Evolutionary conservation across 2,797 vertebrate genomes (phyloP), one percentile per base, ranked within the genome.

Genomic region (Pangasius macronema): DNA sequence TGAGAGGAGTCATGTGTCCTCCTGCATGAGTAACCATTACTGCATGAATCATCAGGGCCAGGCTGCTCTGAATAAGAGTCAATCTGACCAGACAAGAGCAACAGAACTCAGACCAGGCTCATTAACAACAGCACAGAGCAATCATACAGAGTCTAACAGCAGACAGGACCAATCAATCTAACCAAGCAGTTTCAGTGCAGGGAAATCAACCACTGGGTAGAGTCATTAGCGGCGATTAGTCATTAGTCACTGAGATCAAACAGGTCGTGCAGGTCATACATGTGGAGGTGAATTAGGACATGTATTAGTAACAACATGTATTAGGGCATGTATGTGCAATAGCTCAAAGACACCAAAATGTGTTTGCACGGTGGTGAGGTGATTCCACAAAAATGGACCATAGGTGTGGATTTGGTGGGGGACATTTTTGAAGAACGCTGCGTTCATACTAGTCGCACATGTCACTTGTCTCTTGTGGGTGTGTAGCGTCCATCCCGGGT

Each of bases 1-100:
- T 90, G 87, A 92, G 88, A 91, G 89, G 82, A 92, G 85, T 89
- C 85, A 79, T 91, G 91, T 91, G 93, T 82, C 87, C 85, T 87
- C 72, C 86, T 89, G 89, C 88, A 88, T 18, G 83, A 92, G 89
- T 75, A 86, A 85, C 73, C 82, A 87, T 82, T 72, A 84, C 86
- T 53, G 51, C 90, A 79, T 90, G 87, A 90, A 86, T 89, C 85
- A 89, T 89, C 84, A 88, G 14, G 42, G 79, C 36, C 88, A 86
- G 85, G 61, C 89, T 57, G 61, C 87, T 63, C 77, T 18, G 79
- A 86, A 36, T 18, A 59, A 16, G 22, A 57, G 87, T 84, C 87
- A 83, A 85, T 86, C 83, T 72, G 51, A 83, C 51, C 86, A 89
- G 89, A 90, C 86, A 83, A 89, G 77, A 90, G 82, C 59, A 91